Evolutionary conservation across 2,797 vertebrate genomes (phyloP), one percentile per base, ranked within the genome.

Genomic region (Tadarida brasiliensis): DNA sequence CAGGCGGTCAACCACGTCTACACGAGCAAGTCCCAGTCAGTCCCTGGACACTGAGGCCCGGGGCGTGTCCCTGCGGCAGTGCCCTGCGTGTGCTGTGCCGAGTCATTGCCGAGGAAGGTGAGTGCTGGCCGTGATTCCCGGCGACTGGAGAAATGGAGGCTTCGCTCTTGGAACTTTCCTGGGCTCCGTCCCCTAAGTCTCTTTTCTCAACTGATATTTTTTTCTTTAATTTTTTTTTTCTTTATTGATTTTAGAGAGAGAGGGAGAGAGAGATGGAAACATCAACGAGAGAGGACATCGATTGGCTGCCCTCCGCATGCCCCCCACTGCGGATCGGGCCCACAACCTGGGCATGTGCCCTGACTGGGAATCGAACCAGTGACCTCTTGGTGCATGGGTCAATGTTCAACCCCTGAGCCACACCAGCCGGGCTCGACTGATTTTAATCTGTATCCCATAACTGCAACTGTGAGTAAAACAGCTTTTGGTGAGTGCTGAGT

Each of bases 31-130:
- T 22, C 35, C 56, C 61, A 14, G 15, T 5, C 5, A 16, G 56
- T 16, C 71, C 39, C 11, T 20, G 71, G 71, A 24, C 26, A 5
- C 12, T 0, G 22, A 44, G 63, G 16, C 73, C 44, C 54, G 5
- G 20, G 24, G 54, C 10, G 14, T 0, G 2, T 47, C 47, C 5
- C 71, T 3, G 15, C n/a, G 14, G 44, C 59, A 59, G 35, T 0
- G 2, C 8, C 30, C 49, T 44, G 14, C 0, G 11, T 0, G 6
- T 10, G 2, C n/a, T 8, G 22, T 56, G 33, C 44, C 30, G 24
- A 0, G 2, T 19, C 14, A 3, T n/a, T 63, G 33, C 47, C 44
- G 12, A 78, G 47, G 77, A 33, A 11, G 35, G 44, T 30, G 12
- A n/a, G 39, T 11, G 16, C 47, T 14, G 10, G 11, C 56, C 15